Evolutionary conservation across 2,888 invertebrate species (phyloP).

Genomic region (Mayetiola destructor): DNA sequence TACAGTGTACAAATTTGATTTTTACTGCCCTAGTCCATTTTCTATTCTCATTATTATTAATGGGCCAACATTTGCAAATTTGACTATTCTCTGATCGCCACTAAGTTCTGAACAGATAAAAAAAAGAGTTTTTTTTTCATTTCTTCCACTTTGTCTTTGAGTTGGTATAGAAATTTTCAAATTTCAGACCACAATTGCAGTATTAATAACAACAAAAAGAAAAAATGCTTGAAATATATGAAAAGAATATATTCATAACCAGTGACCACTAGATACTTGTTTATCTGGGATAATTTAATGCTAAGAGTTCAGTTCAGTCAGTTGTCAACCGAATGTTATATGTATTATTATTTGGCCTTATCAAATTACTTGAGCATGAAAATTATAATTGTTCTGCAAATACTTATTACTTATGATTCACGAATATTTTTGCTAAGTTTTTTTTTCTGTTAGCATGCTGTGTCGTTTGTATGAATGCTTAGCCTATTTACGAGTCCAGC

Average conservation of each 20-base stretch:
- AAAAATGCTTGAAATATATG: too few species aligned
- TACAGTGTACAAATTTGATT: neutral
- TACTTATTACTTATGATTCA: neutral
- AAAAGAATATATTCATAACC: too few species aligned
- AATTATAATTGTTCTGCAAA: constrained; percentile 6
- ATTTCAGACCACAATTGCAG: too few species aligned
- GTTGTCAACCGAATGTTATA: constrained; percentile 6
- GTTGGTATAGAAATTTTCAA: too few species aligned
- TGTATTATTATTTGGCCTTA: neutral
- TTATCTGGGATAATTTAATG: constrained; percentile 7
- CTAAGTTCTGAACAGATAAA: too few species aligned
- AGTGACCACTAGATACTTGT: too few species aligned
- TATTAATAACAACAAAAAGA: too few species aligned
- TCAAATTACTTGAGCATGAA: constrained; percentile 1
- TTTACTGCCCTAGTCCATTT: constrained; percentile 1
- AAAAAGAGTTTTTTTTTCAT: too few species aligned
- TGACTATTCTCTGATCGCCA: too few species aligned
- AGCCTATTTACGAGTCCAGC: too few species aligned
- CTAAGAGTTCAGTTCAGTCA: neutral
- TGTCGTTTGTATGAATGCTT: neutral
- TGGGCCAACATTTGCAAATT: neutral
- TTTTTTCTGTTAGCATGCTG: neutral
- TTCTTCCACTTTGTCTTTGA: too few species aligned
- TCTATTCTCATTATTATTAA: neutral
- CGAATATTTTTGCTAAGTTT: neutral